phyloP scores from a whole-genome alignment of 1,140 invertebrate species.

The Apis mellifera region DNA sequence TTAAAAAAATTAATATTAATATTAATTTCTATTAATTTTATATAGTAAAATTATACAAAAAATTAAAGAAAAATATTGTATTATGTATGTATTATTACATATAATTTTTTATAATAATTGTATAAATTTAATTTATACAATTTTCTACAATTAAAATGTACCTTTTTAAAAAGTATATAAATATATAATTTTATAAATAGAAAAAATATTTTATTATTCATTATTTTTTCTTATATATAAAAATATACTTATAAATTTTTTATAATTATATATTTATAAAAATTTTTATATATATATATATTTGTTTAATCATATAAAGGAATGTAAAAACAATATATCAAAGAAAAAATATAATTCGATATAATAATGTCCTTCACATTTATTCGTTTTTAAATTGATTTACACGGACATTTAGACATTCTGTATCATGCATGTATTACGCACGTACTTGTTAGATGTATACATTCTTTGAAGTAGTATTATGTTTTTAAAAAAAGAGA shows the following conservation, averaged over 20 bases:
- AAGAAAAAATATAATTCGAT: neutral
- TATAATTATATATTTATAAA: neutral
- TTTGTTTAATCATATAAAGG: neutral
- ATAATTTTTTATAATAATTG: neutral
- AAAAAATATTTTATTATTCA: neutral
- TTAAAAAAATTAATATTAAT: too few species aligned
- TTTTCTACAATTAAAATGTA: neutral
- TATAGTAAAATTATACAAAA: neutral
- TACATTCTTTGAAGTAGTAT: neutral
- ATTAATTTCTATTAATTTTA: neutral
- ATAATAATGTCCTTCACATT: neutral
- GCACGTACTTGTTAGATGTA: neutral
- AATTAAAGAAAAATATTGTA: neutral
- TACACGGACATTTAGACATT: neutral
- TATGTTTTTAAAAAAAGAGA: neutral
- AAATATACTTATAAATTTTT: neutral
- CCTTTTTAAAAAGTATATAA: neutral
- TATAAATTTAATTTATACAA: neutral
- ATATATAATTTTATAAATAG: neutral
- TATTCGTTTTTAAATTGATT: conserved; percentile 33
- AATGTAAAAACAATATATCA: neutral
- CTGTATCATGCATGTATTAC: neutral
- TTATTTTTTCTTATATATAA: neutral
- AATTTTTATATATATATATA: neutral
- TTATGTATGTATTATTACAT: too few species aligned